phyloP scores from a whole-genome alignment of 2,113 vertebrate species.

The Tapirus terrestris region DNA sequence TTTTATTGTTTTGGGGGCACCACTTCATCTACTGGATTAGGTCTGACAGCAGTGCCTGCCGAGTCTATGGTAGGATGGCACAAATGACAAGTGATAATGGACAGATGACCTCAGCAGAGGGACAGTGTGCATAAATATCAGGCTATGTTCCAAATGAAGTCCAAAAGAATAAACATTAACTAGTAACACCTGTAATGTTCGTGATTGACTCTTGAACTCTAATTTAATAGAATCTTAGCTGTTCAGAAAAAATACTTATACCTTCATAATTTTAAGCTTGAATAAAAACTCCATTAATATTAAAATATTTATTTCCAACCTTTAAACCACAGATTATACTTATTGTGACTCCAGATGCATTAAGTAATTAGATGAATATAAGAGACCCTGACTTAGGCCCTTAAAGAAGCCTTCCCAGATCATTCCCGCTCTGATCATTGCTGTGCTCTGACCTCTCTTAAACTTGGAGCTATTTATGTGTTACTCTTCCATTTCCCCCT shows the following conservation, averaged over 20 bases:
- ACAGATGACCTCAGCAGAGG: constrained; percentile 69
- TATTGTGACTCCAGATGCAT: background rate
- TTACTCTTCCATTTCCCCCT: background rate
- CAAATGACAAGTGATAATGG: constrained; percentile 59
- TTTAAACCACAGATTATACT: background rate
- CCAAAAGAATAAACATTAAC: constrained; percentile 42
- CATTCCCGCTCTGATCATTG: background rate
- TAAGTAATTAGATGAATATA: background rate
- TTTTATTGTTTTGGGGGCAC: constrained; percentile 66
- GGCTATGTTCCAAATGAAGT: constrained; percentile 58
- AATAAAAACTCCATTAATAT: background rate
- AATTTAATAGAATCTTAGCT: background rate
- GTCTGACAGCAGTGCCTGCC: constrained; percentile 55
- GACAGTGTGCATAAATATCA: background rate
- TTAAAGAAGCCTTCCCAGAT: background rate
- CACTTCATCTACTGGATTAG: constrained; percentile 62
- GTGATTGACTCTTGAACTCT: background rate
- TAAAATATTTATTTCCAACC: background rate
- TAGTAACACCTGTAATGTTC: background rate
- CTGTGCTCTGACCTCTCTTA: background rate
- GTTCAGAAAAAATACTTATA: background rate
- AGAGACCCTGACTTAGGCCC: background rate
- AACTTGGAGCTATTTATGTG: background rate
- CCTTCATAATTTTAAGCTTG: background rate
- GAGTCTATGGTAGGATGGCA: background rate